Percentiles rank a stretch among this genome's conserved stretches.
These are phyloP conservation scores for Nesogale talazaci DNA, from an alignment of 2,113 vertebrate species.

Conservation along the genomic window DNA sequence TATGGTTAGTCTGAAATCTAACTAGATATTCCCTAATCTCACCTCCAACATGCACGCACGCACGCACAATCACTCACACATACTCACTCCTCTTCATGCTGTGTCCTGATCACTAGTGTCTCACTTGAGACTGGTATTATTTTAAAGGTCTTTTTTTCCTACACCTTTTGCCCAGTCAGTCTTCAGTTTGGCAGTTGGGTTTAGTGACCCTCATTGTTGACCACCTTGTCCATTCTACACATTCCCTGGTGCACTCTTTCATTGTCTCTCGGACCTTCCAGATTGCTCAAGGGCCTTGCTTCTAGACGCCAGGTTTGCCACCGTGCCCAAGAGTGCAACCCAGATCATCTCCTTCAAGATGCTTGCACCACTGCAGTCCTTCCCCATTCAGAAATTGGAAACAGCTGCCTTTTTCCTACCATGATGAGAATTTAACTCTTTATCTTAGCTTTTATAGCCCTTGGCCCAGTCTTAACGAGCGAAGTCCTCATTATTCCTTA, in stretches of 20 bases:
- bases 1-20: background rate
- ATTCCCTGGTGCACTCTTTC: background rate
- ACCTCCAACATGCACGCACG: background rate
- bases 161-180: background rate
- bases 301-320: background rate
- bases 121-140: background rate
- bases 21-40: background rate
- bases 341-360: background rate
- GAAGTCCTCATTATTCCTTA: conserved; percentile 19
- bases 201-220: background rate
- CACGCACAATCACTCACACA: background rate
- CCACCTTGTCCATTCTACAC: background rate
- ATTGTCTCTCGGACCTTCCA: background rate
- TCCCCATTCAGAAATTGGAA: background rate
- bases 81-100: background rate
- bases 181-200: background rate
- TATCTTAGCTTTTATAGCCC: background rate
- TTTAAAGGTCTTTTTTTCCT: background rate
- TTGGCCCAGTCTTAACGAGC: background rate
- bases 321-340: background rate
- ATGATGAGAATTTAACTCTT: background rate
- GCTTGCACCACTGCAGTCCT: background rate
- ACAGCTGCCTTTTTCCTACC: background rate
- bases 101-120: background rate
- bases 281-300: background rate